Evolutionary conservation across 2,797 vertebrate genomes (phyloP).

Genomic region (Clarias platycephalus): DNA sequence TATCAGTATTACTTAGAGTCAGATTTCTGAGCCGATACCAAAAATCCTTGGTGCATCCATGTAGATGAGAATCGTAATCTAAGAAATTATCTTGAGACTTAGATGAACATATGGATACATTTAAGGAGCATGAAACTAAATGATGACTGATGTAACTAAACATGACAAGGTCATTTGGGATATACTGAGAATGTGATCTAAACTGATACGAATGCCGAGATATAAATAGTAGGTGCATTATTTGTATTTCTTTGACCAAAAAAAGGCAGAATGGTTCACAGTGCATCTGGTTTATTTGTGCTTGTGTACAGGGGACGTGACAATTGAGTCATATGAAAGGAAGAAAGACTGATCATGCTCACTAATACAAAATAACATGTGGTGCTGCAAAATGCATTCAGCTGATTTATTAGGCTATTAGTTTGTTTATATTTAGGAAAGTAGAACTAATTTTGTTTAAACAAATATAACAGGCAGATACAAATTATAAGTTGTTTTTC

Average conservation of each 20-base stretch:
- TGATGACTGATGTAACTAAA: neutral
- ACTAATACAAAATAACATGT: neutral
- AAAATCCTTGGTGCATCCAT: neutral
- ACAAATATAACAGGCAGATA: neutral
- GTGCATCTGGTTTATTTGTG: too few relatives aligned
- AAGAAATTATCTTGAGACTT: neutral
- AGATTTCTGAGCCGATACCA: neutral
- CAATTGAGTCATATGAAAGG: neutral
- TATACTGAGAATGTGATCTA: neutral
- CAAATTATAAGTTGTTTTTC: neutral
- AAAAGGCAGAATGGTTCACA: neutral
- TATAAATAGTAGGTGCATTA: neutral
- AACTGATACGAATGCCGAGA: neutral
- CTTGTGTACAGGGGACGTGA: neutral
- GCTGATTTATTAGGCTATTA: neutral
- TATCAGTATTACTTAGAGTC: neutral
- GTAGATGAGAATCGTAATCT: neutral
- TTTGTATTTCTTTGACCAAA: neutral
- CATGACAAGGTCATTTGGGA: neutral
- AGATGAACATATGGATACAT: neutral
- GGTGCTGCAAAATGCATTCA: neutral
- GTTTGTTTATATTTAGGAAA: neutral
- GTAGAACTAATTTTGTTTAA: neutral
- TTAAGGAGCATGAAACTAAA: neutral
- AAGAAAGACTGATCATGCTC: neutral